Conservation (phyloP, 2,797 vertebrate species). For the Pangasius mekongensis region DNA sequence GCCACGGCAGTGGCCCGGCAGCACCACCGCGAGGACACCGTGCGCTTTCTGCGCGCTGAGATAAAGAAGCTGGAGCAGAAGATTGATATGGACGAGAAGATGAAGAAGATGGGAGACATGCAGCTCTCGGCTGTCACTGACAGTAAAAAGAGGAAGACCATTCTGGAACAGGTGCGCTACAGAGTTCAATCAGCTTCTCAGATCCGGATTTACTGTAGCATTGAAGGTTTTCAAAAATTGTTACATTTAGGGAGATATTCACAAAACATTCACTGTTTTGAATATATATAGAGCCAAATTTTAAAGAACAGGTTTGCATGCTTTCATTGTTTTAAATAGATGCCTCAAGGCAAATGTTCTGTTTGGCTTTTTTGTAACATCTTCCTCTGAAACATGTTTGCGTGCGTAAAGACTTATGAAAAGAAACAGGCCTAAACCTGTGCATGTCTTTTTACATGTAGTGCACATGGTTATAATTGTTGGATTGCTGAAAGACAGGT, state of each 20-base stretch:
- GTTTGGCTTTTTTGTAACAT: neutral
- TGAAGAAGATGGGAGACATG: slow-evolving; percentile 99
- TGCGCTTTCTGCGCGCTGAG: slow-evolving; percentile 89
- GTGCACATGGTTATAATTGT: slow-evolving; percentile 8
- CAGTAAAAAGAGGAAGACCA: slow-evolving; percentile 95
- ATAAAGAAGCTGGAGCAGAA: slow-evolving; percentile 96
- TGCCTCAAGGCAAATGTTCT: neutral
- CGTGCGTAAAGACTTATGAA: neutral
- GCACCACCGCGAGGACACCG: slow-evolving; percentile 91
- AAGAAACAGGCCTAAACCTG: slow-evolving; percentile 4
- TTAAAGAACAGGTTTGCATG: neutral
- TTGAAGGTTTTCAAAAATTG: neutral
- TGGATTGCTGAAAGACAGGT: neutral
- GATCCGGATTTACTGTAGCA: neutral
- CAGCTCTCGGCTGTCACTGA: slow-evolving; percentile 92
- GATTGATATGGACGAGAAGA: slow-evolving; percentile 99
- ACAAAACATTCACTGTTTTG: neutral
- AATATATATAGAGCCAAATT: neutral
- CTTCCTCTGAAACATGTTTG: neutral
- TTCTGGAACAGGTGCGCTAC: slow-evolving; percentile 87
- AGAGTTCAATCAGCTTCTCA: neutral
- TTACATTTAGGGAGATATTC: neutral
- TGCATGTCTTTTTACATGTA: neutral
- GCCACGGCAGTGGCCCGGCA: slow-evolving; percentile 89
- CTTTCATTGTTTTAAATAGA: neutral